Evolutionary conservation across 1,140 invertebrate species (phyloP).

Genomic region (Drosophila littoralis): DNA sequence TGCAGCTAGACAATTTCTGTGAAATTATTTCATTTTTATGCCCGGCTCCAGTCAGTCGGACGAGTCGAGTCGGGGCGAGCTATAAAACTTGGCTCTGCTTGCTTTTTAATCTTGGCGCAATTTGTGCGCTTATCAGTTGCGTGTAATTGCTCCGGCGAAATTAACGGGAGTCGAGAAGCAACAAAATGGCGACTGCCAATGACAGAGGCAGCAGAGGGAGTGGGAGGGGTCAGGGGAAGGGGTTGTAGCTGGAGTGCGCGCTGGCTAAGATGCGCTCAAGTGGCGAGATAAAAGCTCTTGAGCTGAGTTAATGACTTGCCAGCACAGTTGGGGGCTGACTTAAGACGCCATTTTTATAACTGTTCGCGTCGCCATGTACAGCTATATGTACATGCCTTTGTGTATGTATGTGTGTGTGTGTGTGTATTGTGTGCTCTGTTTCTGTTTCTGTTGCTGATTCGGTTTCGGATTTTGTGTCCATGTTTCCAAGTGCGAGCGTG

Average conservation of each 20-base stretch:
- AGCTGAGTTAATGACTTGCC: slow-evolving; percentile 79
- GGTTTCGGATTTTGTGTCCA: slow-evolving; percentile 55
- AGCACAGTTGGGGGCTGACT: slow-evolving; percentile 63
- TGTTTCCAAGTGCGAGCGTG: slow-evolving; percentile 68
- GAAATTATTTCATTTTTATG: slow-evolving; percentile 60
- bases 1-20: slow-evolving; percentile 28
- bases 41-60: slow-evolving; percentile 60
- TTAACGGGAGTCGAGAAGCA: slow-evolving; percentile 49
- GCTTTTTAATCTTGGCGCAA: slow-evolving; percentile 67
- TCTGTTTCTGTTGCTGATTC: slow-evolving; percentile 35
- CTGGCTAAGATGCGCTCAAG: slow-evolving; percentile 66
- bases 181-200: slow-evolving; percentile 71
- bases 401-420: too few relatives aligned
- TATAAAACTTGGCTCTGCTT: slow-evolving; percentile 56
- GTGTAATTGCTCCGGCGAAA: slow-evolving; percentile 78
- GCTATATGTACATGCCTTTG: background rate
- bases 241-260: background rate
- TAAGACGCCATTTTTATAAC: slow-evolving; percentile 77
- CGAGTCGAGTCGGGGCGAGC: slow-evolving; percentile 19
- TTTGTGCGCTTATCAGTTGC: slow-evolving; percentile 70
- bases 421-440: slow-evolving; percentile 2
- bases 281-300: slow-evolving; percentile 78
- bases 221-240: background rate
- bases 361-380: slow-evolving; percentile 1
- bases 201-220: slow-evolving; percentile 17